Evolutionary conservation across 2,888 invertebrate genomes (phyloP), one percentile per base, ranked within the genome.

Genomic region (Temnothorax unifasciatus): DNA sequence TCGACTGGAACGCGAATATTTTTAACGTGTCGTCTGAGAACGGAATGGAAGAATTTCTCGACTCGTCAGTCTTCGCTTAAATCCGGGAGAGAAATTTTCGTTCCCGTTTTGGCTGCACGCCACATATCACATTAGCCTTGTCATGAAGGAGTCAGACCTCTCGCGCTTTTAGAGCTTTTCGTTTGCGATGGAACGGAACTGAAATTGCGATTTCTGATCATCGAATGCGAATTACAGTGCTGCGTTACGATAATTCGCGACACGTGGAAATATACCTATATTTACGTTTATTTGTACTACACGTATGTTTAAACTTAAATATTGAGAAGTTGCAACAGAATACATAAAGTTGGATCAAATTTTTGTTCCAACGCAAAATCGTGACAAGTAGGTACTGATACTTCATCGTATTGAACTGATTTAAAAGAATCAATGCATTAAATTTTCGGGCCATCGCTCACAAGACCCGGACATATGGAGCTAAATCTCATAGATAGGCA

Each of bases 1-100:
- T 64, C 64, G 52, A 54, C 34, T 4, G 76, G 59, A 69, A 61
- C 38, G 66, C 41, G 85, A 73, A 83, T 85, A 87, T 85, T 87
- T 85, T 87, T 66, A 61, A 54, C 81, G 54, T 73, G 25, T 21
- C 61, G 59, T 47, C 25, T 34, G 25, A 21, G 29, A 50, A 79
- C 11, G 79, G 63, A 77, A 71, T 41, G 25, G 38, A 71, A 57
- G 71, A 76, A 76, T 85, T 77, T 77, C 61, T 82, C 74, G 68
- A 38, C 64, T 71, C 71, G 25, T 79, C 34, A 29, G 68, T 18
- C 73, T 25, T 69, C 38, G 3, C 13, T 47, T 59, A 59, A 71
- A 61, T 61, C 47, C 13, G 13, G 9, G 2, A 61, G 59, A 59
- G 38, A 71, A 61, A 59, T 59, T 81, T 71, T 69, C 21, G 3